Evolutionary conservation across 2,888 invertebrate genomes (phyloP).

Genomic region (Drosophila robusta): DNA sequence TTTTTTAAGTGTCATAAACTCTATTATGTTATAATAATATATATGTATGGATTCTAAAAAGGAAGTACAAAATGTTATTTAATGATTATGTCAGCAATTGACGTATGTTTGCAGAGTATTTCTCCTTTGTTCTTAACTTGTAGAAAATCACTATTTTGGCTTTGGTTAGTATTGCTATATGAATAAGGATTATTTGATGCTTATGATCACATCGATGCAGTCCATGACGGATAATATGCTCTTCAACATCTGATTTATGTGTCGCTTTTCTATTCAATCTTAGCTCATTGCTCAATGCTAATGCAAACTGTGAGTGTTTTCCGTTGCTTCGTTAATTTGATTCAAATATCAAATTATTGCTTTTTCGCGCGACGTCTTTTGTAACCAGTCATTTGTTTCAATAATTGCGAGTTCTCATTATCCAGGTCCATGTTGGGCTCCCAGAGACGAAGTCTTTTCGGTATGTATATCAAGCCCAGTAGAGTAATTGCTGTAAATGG

Average conservation of each 20-base stretch:
- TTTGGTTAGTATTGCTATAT: conserved; percentile 68
- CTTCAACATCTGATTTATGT: conserved; percentile 21
- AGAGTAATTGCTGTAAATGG: conserved; percentile 88
- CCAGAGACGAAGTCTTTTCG: conserved; percentile 88
- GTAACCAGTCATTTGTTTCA: conserved; percentile 88
- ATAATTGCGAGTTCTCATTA: conserved; percentile 89
- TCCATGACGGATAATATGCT: conserved; percentile 55
- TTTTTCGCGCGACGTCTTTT: conserved; percentile 86
- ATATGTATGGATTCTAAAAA: conserved; percentile 57
- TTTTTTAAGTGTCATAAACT: conserved; percentile 51
- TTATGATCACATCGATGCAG: conserved; percentile 66
- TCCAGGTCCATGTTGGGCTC: conserved; percentile 88
- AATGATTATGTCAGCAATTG: conserved; percentile 75
- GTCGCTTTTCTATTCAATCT: conserved; percentile 5
- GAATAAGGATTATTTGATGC: conserved; percentile 62
- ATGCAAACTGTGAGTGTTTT: conserved; percentile 12
- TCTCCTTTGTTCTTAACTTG: conserved; percentile 45
- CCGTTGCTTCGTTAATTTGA: conserved; percentile 20
- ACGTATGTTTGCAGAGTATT: conserved; percentile 47
- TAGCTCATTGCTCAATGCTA: neutral
- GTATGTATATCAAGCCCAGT: conserved; percentile 89
- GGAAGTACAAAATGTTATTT: conserved; percentile 66
- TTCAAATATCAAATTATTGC: conserved; percentile 56
- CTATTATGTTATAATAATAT: conserved; percentile 38
- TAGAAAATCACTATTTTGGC: conserved; percentile 77